Base-by-base conservation (phyloP, 2,888 invertebrate species). In the Opisthograptis luteolata region DNA sequence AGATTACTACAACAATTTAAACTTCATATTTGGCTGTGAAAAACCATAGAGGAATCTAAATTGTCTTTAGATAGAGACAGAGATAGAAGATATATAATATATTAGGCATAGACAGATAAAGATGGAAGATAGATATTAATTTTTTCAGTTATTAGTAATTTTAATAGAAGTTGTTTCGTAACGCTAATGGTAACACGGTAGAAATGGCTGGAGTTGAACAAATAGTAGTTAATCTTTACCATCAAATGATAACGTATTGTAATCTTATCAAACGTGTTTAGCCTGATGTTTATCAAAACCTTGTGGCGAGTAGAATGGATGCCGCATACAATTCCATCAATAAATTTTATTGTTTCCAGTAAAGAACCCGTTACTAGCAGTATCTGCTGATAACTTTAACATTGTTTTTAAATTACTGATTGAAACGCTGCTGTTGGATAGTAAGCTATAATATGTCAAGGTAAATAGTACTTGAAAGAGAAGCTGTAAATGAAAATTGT, bases 181-280 rank as follows among this genome's bases (percentile, higher is more conserved):
- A 68, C 62, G 63, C 74, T 73, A 73, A 76, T 62, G 63, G 74
- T 73, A 73, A 76, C 62, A 74, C 76, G 66, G 77, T 80, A 78
- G 86, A 81, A 79, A 70, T 69, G 67, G 63, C 62, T 68, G 70
- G 59, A 70, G 73, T 68, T 68, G 52, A 67, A 66, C 79, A 84
- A 83, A 85, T 87, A 81, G 89, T 88, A 90, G 87, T 85, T 88
- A 83, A 87, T 87, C 85, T 83, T 71, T 58, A 71, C 72, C 77
- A 87, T 87, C 81, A 79, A 73, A 61, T 67, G 84, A 87, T 88
- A 88, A 70, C 61, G 30, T 10, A 2, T 48, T 66, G n/a, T n/a
- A n/a, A 85, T 85, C 85, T 86, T 69, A 87, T 88, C 87, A 70
- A 52, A 58, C 58, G 62, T 66, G 68, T 67, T 66, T 61, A 43